Percentiles rank a stretch among this genome's conserved stretches.
Conservation (phyloP, 2,797 vertebrate genomes). For the Pangasius krempfi region DNA sequence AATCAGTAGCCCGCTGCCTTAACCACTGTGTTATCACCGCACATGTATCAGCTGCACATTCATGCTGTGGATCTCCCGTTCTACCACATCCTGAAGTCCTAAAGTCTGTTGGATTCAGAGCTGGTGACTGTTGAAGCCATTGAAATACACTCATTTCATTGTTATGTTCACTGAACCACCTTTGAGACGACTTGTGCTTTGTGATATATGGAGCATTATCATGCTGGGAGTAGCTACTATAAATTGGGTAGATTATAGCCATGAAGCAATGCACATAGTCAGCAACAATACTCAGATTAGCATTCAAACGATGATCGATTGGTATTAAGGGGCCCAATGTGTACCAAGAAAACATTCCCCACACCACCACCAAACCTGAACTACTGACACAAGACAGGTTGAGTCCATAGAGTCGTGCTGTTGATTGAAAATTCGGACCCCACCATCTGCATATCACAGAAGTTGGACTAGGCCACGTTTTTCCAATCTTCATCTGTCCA, state of each 20-base stretch:
- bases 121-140: too few species aligned
- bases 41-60: background rate
- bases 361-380: background rate
- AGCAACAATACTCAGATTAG: background rate
- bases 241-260: background rate
- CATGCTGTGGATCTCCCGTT: background rate
- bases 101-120: background rate
- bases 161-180: too few species aligned
- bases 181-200: background rate
- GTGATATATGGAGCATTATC: too few species aligned
- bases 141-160: too few species aligned
- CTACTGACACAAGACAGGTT: background rate
- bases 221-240: too few species aligned
- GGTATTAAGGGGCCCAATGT: background rate
- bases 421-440: background rate
- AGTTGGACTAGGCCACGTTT: background rate
- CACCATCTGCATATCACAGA: background rate
- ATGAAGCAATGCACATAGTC: background rate
- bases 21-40: background rate
- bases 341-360: too few species aligned
- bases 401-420: background rate
- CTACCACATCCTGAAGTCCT: background rate
- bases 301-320: background rate
- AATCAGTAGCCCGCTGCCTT: background rate
- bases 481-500: background rate